These are phyloP conservation scores for Psilopsiagon aymara DNA, from an alignment of 2,113 vertebrate species.

Conservation along the genomic window DNA sequence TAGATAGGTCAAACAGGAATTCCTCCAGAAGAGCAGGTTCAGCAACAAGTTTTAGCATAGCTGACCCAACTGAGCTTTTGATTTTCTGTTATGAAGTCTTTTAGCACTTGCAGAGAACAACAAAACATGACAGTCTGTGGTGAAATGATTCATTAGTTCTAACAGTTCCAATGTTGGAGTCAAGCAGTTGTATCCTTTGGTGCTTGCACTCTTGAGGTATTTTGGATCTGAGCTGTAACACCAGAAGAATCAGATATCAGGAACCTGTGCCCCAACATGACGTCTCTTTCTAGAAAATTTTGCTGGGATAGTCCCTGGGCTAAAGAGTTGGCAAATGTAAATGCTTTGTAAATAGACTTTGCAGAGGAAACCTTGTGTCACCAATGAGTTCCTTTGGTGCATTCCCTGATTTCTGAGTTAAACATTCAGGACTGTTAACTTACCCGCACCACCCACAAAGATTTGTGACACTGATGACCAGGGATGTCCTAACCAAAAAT, in stretches of 20 bases:
- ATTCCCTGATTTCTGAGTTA: background rate
- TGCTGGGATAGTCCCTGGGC: background rate
- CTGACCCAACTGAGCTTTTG: slow-evolving; percentile 63
- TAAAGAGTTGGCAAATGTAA: background rate
- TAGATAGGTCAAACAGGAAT: slow-evolving; percentile 56
- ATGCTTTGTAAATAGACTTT: background rate
- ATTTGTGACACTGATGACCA: background rate
- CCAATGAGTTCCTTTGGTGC: background rate
- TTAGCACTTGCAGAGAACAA: slow-evolving; percentile 57
- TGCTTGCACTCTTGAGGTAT: background rate
- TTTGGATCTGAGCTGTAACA: background rate
- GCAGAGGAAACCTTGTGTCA: background rate
- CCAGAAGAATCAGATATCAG: background rate
- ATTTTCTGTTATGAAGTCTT: slow-evolving; percentile 65
- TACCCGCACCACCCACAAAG: background rate
- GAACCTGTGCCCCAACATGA: background rate
- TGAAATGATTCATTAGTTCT: background rate
- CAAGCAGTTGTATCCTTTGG: background rate
- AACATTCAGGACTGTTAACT: background rate
- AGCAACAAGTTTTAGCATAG: slow-evolving; percentile 42
- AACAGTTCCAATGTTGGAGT: background rate
- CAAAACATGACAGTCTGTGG: background rate
- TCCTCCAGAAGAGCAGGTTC: slow-evolving; percentile 58
- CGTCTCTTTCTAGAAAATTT: background rate
- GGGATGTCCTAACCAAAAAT: background rate